Evolutionary conservation across 2,888 invertebrate species (phyloP), one percentile per base, ranked within the genome.

Genomic region (Melinaea marsaeus): DNA sequence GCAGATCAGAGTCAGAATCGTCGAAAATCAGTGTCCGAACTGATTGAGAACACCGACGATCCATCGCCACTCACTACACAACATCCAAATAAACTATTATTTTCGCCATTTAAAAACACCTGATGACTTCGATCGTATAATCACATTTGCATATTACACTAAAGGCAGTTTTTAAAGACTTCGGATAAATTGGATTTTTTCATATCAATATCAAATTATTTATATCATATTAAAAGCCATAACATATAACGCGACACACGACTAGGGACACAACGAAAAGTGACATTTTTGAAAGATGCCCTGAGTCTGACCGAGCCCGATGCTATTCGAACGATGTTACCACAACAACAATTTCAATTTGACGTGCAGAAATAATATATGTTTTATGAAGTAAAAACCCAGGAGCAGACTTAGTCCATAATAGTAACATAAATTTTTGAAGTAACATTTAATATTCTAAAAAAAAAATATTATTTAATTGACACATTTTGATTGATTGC

Each of bases 1-100:
- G 84, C 70, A 76, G 80, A 74, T 93, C 93, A 64, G 92, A 88
- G 78, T 94, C 93, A 60, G 93, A 92, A 85, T 95, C 95, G 83
- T 95, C 95, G 80, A 95, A 95, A 74, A 94, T 92, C 75, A 95
- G 92, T 72, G 95, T 95, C 82, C 95, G 92, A 61, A 95, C 95
- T 69, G 95, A 95, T 85, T 95, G 93, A 64, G 92, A 92, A 75
- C 93, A 92, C 78, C 93, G 92, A 68, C 93, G 92, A 80, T 90
- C 90, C 90, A 90, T 90, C 76, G 76, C 84, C 79, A 79, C 81
- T 84, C 85, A 87, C 83, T 78, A 79, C 83, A 84, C 81, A 79
- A 78, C 76, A 82, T 85, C 85, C 79, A 81, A 83, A 77, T 78
- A 77, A 84, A 86, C 81, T 77, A 79, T 77, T 80, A 80, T 76